Conservation (phyloP, 2,888 invertebrate genomes). For the Lochmaea capreae region DNA sequence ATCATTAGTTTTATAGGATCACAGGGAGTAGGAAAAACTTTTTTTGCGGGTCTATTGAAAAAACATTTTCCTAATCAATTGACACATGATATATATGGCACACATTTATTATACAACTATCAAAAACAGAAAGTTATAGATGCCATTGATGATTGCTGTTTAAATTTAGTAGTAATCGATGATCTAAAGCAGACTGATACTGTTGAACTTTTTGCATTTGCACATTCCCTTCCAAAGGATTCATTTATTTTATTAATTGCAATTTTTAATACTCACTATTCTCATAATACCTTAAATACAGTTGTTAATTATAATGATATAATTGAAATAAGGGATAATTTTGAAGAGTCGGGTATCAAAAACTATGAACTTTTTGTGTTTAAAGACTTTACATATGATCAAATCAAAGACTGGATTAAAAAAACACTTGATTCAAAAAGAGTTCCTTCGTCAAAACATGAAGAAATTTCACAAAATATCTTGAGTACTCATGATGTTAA, state of each 20-base stretch:
- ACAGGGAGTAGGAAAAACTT: constrained; percentile 59
- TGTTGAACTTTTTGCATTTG: constrained; percentile 49
- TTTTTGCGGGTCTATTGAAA: constrained; percentile 54
- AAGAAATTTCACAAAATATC: constrained; percentile 44
- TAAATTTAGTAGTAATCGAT: constrained; percentile 57
- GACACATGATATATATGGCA: constrained; percentile 46
- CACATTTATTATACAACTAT: constrained; percentile 35
- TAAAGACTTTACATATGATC: constrained; percentile 48
- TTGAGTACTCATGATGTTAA: constrained; percentile 50
- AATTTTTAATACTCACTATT: constrained; percentile 56
- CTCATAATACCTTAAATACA: constrained; percentile 46
- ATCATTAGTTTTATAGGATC: constrained; percentile 55
- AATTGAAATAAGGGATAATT: constrained; percentile 45
- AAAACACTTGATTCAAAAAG: constrained; percentile 45
- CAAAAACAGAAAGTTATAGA: constrained; percentile 38
- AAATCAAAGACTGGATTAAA: constrained; percentile 50
- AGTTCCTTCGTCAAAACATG: constrained; percentile 37
- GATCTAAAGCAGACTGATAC: constrained; percentile 51
- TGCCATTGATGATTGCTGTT: constrained; percentile 41
- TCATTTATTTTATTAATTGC: constrained; percentile 49
- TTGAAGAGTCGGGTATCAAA: constrained; percentile 45
- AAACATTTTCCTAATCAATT: constrained; percentile 48
- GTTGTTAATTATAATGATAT: constrained; percentile 47
- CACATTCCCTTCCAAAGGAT: constrained; percentile 50
- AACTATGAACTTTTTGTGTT: constrained; percentile 51